Base-by-base conservation (phyloP, 2,797 vertebrate species). In the Syngnathus acus region DNA sequence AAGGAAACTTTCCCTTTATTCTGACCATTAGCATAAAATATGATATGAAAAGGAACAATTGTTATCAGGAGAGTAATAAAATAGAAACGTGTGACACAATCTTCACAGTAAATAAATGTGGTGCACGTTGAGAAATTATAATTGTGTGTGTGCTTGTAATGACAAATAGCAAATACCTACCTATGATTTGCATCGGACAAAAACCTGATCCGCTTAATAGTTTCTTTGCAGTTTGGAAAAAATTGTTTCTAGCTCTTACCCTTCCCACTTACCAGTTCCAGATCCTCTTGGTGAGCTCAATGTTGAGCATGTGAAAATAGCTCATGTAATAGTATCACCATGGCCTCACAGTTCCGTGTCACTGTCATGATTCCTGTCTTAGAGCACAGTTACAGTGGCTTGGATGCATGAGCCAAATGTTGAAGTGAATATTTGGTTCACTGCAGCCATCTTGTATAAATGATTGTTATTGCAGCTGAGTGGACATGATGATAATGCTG, bases 231-330 rank as follows among this genome's bases (percentile, higher is more conserved):
- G 39, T 62, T 21, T 8, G 19, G 19, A 3, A 9, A 51, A n/a
- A 51, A 21, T n/a, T 17, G 32, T 58, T 48, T 53, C 50, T 21
- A 21, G 58, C 19, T 1, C 11, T 13, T 21, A 40, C 42, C 21
- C 40, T 14, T 23, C n/a, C 23, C 60, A 45, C 19, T 61, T 32
- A 11, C 19, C 40, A 62, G 5, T 60, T 60, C 21, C 10, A 11
- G n/a, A n/a, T n/a, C 45, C 65, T 61, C 45, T 57, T 65, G 73
- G 55, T 72, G 65, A 62, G 82, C 81, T 90, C 76, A 78, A 77
- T 86, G 72, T 55, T 77, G 26, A 60, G 64, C 68, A 68, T 72
- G 73, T 89, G 82, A 83, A 91, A 90, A 91, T 90, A 88, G 87
- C 72, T 67, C 59, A 57, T 78, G 88, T 86, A 87, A 91, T 65